phyloP scores from a whole-genome alignment of 2,113 vertebrate species.

The Mohoua ochrocephala region DNA sequence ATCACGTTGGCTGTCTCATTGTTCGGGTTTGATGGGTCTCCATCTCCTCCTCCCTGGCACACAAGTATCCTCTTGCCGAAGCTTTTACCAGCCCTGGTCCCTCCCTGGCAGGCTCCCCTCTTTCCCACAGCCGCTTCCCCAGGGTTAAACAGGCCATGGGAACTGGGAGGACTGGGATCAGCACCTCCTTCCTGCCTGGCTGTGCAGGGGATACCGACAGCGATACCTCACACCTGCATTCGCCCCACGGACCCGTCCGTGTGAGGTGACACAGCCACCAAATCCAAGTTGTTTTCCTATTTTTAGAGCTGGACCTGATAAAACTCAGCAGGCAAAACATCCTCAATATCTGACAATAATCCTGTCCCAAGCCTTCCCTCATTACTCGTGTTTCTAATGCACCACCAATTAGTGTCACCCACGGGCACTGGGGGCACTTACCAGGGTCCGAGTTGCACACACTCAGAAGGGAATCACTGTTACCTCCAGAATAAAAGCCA shows the following conservation, averaged over 20 bases:
- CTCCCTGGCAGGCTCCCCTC: neutral
- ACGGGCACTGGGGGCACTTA: neutral
- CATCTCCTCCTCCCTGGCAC: neutral
- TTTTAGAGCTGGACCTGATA: neutral
- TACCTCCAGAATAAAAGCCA: neutral
- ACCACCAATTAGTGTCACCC: neutral
- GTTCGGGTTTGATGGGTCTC: neutral
- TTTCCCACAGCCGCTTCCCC: neutral
- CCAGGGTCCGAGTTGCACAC: neutral
- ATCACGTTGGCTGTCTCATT: neutral
- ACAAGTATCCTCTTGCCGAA: neutral
- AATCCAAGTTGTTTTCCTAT: neutral
- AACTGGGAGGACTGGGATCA: neutral
- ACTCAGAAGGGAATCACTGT: neutral
- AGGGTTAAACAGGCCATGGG: neutral
- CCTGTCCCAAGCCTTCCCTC: neutral
- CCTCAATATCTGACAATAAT: neutral
- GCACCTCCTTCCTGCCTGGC: neutral
- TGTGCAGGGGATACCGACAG: accelerated
- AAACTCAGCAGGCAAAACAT: neutral
- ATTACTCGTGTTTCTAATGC: neutral
- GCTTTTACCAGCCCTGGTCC: neutral
- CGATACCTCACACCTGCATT: neutral
- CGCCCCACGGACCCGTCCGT: accelerated
- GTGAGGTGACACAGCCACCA: neutral